phyloP scores from a whole-genome alignment of 2,888 invertebrate genomes.

The Creontiades dilutus region DNA sequence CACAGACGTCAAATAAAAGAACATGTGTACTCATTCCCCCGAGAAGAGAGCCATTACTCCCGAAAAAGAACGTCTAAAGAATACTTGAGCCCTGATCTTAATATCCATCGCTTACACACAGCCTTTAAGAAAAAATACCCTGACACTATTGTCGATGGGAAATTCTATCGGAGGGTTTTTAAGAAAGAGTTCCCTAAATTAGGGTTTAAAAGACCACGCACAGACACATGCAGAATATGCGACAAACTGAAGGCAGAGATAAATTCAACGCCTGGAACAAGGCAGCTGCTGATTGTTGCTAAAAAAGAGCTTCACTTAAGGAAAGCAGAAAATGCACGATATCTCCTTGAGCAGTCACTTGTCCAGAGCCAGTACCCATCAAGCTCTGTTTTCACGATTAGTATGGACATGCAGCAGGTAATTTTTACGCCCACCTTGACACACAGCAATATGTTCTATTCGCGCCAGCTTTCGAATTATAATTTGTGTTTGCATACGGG shows the following conservation, averaged over 20 bases:
- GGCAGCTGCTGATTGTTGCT: too few species aligned
- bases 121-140: conserved; percentile 6
- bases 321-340: conserved; percentile 73
- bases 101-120: neutral
- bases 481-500: conserved; percentile 76
- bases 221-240: conserved; percentile 2
- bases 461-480: too few species aligned
- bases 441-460: too few species aligned
- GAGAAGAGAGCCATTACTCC: conserved; percentile 33
- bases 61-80: neutral
- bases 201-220: neutral
- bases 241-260: neutral
- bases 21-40: neutral
- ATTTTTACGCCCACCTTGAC: too few species aligned
- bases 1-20: neutral
- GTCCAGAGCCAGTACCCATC: neutral
- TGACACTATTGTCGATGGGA: neutral
- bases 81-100: conserved; percentile 31
- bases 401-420: conserved; percentile 75
- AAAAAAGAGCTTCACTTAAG: conserved; percentile 63
- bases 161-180: neutral
- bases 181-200: neutral
- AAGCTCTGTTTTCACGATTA: conserved; percentile 19
- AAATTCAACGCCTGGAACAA: too few species aligned
- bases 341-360: conserved; percentile 68